Evolutionary conservation across 2,113 vertebrate genomes (phyloP), one percentile per base, ranked within the genome.

Genomic region (Monopterus albus): DNA sequence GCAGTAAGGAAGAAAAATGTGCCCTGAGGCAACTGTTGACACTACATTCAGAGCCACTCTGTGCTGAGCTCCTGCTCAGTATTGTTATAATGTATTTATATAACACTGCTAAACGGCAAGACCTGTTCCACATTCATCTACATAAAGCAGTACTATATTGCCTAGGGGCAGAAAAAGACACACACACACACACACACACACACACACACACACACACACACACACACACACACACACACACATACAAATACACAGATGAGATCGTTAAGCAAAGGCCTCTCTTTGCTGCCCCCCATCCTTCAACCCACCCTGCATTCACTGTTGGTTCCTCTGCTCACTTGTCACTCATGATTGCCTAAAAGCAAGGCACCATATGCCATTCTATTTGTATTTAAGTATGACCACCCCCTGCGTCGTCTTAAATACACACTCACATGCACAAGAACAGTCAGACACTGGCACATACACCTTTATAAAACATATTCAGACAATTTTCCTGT

Each of bases 41-140:
- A 94, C 91, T 94, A 93, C 79, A 72, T 90, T 91, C 82, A 88
- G 91, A 94, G 90, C 91, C 84, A 90, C 83, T 75, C 70, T 72
- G 75, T 61, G 74, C 78, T 42, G 71, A 79, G 76, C 75, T 76
- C 47, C 78, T 77, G 72, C 82, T 84, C 85, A 49, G 64, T 65
- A 87, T 90, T 91, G 82, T 85, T 89, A 62, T 83, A 87, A 92
- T 92, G 87, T 91, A 92, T 92, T 91, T 91, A 89, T 92, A 88
- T 88, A 91, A 89, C 93, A 91, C 69, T 91, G 94, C 94, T 94
- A 95, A 96, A 95, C 93, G 94, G 93, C 90, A 88, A 95, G 88
- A 94, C 93, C 94, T 92, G 95, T 93, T 94, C 91, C 90, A 93
- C 93, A 94, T 95, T 96, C 95, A 97, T 97, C 95, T 97, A 93